Percentiles rank a stretch among this genome's conserved stretches.
These are phyloP conservation scores for Microhierax caerulescens DNA, from an alignment of 2,797 vertebrate species.

Conservation along the genomic window DNA sequence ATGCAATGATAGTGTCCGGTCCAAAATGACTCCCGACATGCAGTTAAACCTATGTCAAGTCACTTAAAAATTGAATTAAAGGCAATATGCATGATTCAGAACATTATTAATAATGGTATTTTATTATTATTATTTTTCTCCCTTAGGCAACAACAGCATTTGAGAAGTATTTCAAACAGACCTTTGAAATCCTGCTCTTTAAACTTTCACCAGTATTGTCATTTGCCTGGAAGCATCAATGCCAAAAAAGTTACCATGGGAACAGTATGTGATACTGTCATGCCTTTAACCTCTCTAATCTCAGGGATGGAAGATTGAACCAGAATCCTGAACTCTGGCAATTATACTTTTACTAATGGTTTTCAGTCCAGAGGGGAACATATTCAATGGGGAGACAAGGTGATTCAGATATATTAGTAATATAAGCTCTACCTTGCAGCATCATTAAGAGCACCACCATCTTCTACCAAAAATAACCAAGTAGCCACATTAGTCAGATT, in stretches of 20 bases:
- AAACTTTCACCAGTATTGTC: background rate
- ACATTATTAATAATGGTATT: background rate
- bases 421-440: background rate
- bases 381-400: background rate
- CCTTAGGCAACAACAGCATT: background rate
- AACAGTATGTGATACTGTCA: background rate
- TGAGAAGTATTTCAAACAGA: background rate
- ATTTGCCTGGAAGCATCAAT: conserved; percentile 6
- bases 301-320: background rate
- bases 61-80: background rate
- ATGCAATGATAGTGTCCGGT: background rate
- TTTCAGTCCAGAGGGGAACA: background rate
- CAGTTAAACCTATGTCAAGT: background rate
- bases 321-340: background rate
- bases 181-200: background rate
- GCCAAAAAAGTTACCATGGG: conserved; percentile 53
- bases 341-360: background rate
- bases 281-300: background rate
- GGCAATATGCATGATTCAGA: background rate
- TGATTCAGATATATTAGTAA: background rate
- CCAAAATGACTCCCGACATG: background rate
- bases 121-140: background rate
- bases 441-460: background rate
- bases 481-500: background rate
- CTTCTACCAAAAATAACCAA: background rate